Base-by-base conservation (phyloP, 1,140 invertebrate genomes). In the Prorops nasuta region DNA sequence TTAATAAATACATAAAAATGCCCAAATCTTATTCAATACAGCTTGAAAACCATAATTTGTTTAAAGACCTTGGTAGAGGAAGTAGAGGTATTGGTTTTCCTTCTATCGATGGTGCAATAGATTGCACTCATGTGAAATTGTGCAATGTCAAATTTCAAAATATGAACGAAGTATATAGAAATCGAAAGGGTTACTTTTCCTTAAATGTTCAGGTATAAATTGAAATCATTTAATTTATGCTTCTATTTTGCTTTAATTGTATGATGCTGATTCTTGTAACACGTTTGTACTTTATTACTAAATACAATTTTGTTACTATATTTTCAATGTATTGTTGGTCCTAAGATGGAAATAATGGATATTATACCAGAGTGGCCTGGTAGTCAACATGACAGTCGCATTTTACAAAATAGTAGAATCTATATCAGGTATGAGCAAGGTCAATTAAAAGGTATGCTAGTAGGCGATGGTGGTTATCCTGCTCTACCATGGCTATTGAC, bases 291-390 rank as follows among this genome's bases (percentile, higher is more conserved):
- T 45, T 31, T 37, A 34, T 44, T 22, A 14, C n/a, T 44, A 18
- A 22, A 34, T 37, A 47, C 19, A 16, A 37, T 50, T 58, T n/a
- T n/a, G n/a, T n/a, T n/a, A n/a, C n/a, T n/a, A n/a, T n/a, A n/a
- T n/a, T 51, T 22, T 16, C 21, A 44, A 46, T 18, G 38, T 46
- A 39, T 59, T 37, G 52, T 54, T 42, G 52, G 54, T 15, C 54
- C 54, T 18, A 28, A 44, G 12, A 47, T 48, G 38, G 40, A 51
- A 24, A 51, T 58, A 40, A 8, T 55, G 2, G 44, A 55, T 28
- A 34, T 58, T 36, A 49, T 61, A 2, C 59, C 49, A 28, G 51
- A 61, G 53, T 61, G 47, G 47, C 51, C 52, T n/a, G 56, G 56
- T 14, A 56, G 58, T 19, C 32, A 40, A 16, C 58, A 60, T 41